Base-by-base conservation (phyloP, 1,140 invertebrate species). In the Conus betulinus region DNA sequence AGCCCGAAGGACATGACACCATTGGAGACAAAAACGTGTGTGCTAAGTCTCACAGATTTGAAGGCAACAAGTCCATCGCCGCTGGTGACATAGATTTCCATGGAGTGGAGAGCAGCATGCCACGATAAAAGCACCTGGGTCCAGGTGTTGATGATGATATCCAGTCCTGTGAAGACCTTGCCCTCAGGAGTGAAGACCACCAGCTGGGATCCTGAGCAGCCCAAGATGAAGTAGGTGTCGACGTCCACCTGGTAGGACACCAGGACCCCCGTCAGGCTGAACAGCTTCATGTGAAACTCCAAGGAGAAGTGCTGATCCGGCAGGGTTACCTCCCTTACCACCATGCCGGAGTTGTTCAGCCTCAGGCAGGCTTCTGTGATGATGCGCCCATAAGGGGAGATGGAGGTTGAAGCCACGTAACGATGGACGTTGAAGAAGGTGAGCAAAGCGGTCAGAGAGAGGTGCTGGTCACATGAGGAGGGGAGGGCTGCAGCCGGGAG, bases 231-330 rank as follows among this genome's bases (percentile, higher is more conserved):
- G 76, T 39, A 88, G 23, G 83, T 57, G 52, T 90, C 83, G 3
- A n/a, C 63, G 10, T 27, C 88, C 10, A 74, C 79, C 39, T 76
- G 52, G 84, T 91, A 92, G 4, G 90, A 74, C 51, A 91, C 57
- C 23, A 92, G 88, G 60, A 90, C 85, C 5, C 92, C 92, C 10
- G 84, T 88, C 20, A 84, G 67, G 23, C 74, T 81, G 25, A 67
- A 60, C 63, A 89, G 87, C 63, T 91, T 92, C 17, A 91, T 90
- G 63, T 90, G 89, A n/a, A 92, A 88, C 78, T 92, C 92, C 11
- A 92, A 55, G n/a, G 92, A 89, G 84, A 92, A 90, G 55, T 87
- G 60, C 11, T 55, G 27, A 25, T 51, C n/a, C 3, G 89, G 91
- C 25, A 92, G 74, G n/a, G 84, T 71, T 2, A 91, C 39, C 6